These are phyloP conservation scores for Achlya flavicornis DNA, from an alignment of 2,888 invertebrate species.

Conservation along the genomic window DNA sequence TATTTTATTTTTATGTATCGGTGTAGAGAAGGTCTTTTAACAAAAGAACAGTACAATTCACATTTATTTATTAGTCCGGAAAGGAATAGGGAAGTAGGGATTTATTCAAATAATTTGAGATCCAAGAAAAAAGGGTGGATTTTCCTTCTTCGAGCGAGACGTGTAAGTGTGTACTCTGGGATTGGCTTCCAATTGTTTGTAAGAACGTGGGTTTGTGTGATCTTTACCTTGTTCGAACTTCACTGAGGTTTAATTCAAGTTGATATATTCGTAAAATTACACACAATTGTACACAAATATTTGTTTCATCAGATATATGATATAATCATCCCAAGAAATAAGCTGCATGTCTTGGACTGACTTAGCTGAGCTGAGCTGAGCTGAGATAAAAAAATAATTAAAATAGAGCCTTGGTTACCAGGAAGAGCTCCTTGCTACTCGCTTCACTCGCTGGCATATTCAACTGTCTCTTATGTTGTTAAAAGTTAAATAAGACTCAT, in stretches of 20 bases:
- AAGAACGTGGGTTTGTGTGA: neutral
- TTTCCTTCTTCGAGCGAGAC: neutral
- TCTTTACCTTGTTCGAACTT: neutral
- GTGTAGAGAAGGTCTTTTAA: neutral
- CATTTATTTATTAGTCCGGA: neutral
- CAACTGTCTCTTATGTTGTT: neutral
- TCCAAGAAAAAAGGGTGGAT: neutral
- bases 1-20: too few species aligned
- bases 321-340: too few species aligned
- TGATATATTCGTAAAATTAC: neutral
- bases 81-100: neutral
- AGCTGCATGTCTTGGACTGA: too few species aligned
- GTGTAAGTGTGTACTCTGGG: neutral
- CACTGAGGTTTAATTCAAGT: neutral
- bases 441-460: neutral
- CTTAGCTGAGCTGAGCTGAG: too few species aligned
- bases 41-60: neutral
- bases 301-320: too few species aligned
- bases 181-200: conserved; percentile 4
- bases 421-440: too few species aligned
- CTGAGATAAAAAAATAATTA: too few species aligned
- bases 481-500: neutral
- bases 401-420: too few species aligned
- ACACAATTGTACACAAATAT: too few species aligned
- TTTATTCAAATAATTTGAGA: conserved; percentile 1